These are phyloP conservation scores for Pedetes capensis DNA, from an alignment of 2,113 vertebrate species.

Conservation along the genomic window DNA sequence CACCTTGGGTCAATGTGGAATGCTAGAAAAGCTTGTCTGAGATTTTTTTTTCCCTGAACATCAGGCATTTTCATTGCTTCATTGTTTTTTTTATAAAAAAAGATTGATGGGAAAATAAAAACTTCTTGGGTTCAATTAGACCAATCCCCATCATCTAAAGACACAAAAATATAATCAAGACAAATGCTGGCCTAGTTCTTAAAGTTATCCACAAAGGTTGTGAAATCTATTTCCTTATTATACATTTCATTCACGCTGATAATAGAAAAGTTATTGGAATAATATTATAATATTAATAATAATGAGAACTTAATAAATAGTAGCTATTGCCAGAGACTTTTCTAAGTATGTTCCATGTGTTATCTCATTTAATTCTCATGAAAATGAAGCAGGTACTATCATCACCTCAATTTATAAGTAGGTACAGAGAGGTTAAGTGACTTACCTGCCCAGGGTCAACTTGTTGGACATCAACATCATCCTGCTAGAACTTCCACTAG, in stretches of 20 bases:
- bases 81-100: background rate
- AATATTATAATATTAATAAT: background rate
- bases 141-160: constrained; percentile 13
- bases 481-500: background rate
- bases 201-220: background rate
- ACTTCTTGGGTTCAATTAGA: constrained; percentile 36
- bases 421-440: background rate
- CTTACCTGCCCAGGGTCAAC: background rate
- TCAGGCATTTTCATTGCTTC: background rate
- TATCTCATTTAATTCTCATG: constrained; percentile 18
- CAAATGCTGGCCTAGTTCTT: constrained; percentile 33
- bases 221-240: background rate
- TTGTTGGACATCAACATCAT: background rate
- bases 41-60: background rate
- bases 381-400: background rate
- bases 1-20: constrained; percentile 38
- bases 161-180: constrained; percentile 55
- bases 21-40: constrained; percentile 20
- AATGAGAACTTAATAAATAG: constrained; percentile 7
- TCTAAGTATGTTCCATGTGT: background rate
- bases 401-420: background rate
- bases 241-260: background rate
- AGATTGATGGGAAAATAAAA: constrained; percentile 38
- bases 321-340: background rate
- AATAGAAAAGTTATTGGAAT: background rate